Percentiles rank a stretch among this genome's conserved stretches.
phyloP scores from a whole-genome alignment of 2,797 vertebrate genomes.

The Lophotriccus pileatus region DNA sequence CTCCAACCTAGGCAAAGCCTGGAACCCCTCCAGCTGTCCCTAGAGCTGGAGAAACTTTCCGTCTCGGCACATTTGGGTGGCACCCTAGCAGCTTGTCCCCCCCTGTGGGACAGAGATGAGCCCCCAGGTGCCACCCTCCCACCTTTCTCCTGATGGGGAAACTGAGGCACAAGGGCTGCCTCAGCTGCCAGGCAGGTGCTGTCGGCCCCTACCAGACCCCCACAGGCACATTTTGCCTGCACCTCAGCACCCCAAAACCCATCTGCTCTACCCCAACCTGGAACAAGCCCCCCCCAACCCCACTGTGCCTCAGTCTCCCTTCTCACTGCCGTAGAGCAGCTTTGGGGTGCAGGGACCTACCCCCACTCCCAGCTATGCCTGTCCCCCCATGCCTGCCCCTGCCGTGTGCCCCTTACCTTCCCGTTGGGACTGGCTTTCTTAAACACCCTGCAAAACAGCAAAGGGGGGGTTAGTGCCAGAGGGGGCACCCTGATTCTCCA shows the following conservation, averaged over 20 bases:
- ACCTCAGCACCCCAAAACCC: neutral
- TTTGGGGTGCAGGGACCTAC: neutral
- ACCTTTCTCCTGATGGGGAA: neutral
- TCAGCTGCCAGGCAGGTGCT: neutral
- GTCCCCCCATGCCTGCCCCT: neutral
- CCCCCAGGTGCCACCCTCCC: neutral
- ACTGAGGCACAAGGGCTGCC: neutral
- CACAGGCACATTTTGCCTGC: neutral
- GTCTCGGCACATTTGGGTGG: neutral
- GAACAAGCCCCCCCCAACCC: neutral
- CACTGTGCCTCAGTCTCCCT: neutral
- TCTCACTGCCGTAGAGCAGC: neutral
- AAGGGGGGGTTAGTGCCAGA: neutral
- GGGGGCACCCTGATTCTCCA: neutral
- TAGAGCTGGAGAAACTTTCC: neutral
- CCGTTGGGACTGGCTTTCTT: constrained; percentile 98
- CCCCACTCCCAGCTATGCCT: neutral
- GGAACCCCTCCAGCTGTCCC: neutral
- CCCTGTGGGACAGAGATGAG: neutral
- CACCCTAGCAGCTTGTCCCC: neutral
- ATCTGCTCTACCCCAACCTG: neutral
- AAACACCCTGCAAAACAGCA: constrained; percentile 86
- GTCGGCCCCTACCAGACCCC: neutral
- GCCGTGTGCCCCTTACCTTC: constrained; percentile 80
- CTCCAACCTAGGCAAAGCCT: neutral